These are phyloP conservation scores for Leptopilina drosophilae DNA, from an alignment of 2,888 invertebrate species.

Conservation along the genomic window DNA sequence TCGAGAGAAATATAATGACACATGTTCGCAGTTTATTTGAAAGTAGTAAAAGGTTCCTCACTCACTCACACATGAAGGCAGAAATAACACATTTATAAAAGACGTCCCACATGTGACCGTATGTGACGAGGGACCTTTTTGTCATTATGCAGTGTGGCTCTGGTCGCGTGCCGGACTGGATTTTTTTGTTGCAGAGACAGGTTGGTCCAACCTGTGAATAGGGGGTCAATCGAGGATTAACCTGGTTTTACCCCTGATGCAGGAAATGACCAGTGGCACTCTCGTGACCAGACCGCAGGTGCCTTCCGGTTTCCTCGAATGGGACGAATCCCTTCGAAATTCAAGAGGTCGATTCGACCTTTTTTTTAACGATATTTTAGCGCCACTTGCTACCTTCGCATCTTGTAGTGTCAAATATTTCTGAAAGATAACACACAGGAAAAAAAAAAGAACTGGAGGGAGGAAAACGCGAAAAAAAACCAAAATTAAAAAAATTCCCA, in stretches of 20 bases:
- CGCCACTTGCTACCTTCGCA: constrained; percentile 30
- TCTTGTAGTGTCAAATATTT: not conserved
- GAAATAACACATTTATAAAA: constrained; percentile 28
- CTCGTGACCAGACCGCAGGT: constrained; percentile 61
- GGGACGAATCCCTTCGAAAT: constrained; percentile 38
- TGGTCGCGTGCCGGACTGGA: constrained; percentile 75
- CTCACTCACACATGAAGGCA: constrained; percentile 39
- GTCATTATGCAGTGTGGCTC: constrained; percentile 67
- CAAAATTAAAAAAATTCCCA: not conserved
- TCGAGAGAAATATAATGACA: not conserved
- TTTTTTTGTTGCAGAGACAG: constrained; percentile 57
- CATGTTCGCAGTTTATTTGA: constrained; percentile 50
- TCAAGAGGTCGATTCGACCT: constrained; percentile 33
- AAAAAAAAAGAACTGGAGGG: not conserved
- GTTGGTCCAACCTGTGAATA: constrained; percentile 60
- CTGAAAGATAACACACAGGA: too few species aligned
- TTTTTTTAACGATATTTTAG: constrained; percentile 40
- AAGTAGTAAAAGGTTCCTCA: constrained; percentile 47
- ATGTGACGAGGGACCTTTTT: constrained; percentile 67
- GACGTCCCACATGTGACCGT: constrained; percentile 37
- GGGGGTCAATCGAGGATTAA: constrained; percentile 74
- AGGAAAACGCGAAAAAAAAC: not conserved
- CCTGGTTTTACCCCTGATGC: constrained; percentile 69
- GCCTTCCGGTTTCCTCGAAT: constrained; percentile 63
- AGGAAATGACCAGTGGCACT: constrained; percentile 63